Evolutionary conservation across 2,888 invertebrate genomes (phyloP).

Genomic region (Acleris sparsana): DNA sequence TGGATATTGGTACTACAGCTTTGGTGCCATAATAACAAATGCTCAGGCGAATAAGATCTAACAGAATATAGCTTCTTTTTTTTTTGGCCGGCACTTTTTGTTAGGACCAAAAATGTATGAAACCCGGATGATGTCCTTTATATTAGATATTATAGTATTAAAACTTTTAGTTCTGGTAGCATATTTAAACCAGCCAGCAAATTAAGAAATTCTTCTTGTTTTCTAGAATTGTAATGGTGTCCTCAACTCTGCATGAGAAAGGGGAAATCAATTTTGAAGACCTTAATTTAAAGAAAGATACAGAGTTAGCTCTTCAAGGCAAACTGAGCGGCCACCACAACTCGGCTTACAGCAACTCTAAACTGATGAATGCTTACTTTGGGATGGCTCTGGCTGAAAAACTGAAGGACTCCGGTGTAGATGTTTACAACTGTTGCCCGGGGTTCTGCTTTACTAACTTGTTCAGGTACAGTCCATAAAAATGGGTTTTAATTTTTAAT

Average conservation of each 20-base stretch:
- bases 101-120: too few relatives aligned
- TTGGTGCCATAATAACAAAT: too few relatives aligned
- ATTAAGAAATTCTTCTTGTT: too few relatives aligned
- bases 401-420: constrained; percentile 81
- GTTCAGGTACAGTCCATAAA: constrained; percentile 80
- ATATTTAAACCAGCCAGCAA: too few relatives aligned
- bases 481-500: too few relatives aligned
- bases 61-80: too few relatives aligned
- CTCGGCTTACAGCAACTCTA: constrained; percentile 89
- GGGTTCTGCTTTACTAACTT: constrained; percentile 91
- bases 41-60: too few relatives aligned
- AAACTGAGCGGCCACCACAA: constrained; percentile 68
- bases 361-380: constrained; percentile 90
- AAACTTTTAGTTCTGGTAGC: too few relatives aligned
- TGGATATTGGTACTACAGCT: too few relatives aligned
- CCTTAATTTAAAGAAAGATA: constrained; percentile 83
- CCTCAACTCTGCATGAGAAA: constrained; percentile 88
- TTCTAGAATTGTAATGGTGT: constrained; percentile 87
- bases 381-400: constrained; percentile 85
- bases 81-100: too few relatives aligned
- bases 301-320: constrained; percentile 63
- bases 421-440: constrained; percentile 88
- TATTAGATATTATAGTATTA: too few relatives aligned
- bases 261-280: constrained; percentile 87
- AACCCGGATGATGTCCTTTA: too few relatives aligned